Conservation (phyloP, 2,797 vertebrate genomes). For the Linurgus olivaceus region DNA sequence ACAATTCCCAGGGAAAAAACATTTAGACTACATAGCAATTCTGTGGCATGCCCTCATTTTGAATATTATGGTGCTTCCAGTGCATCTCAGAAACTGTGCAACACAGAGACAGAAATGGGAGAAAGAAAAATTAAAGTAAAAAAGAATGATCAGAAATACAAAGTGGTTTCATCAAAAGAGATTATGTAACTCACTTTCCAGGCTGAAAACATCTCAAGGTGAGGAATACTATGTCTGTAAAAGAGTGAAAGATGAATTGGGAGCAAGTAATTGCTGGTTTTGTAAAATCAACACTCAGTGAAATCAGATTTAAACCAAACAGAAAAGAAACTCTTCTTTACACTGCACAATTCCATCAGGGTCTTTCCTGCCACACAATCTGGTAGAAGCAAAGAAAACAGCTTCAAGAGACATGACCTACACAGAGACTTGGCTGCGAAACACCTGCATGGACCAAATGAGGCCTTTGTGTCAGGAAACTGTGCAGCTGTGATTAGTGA, state of each 20-base stretch:
- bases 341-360: background rate
- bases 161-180: background rate
- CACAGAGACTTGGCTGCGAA: background rate
- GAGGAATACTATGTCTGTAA: background rate
- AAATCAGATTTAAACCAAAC: background rate
- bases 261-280: background rate
- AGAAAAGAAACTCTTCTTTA: background rate
- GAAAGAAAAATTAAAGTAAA: background rate
- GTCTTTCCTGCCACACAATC: background rate
- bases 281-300: background rate
- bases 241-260: background rate
- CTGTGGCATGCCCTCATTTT: background rate
- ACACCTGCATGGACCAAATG: background rate
- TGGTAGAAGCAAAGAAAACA: background rate
- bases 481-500: background rate
- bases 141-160: background rate
- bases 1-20: background rate
- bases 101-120: background rate
- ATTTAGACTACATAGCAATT: background rate
- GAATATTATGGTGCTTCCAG: background rate
- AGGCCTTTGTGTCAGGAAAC: background rate
- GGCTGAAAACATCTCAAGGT: background rate
- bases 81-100: background rate
- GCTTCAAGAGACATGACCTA: background rate
- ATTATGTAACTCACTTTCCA: background rate